phyloP scores from a whole-genome alignment of 1,140 invertebrate genomes.

The Zophobas atratus region DNA sequence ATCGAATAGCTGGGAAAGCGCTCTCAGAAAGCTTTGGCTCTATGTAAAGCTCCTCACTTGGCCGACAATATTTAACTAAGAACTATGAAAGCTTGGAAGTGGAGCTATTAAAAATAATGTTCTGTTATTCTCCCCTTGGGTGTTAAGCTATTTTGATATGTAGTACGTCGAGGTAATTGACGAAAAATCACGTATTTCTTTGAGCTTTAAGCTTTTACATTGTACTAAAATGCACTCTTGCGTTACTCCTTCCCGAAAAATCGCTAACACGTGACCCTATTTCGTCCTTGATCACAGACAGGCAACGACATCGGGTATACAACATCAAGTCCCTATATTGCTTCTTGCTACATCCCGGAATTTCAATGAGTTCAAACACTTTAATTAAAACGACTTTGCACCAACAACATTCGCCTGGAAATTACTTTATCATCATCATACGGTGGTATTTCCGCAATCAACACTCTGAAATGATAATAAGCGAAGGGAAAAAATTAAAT shows the following conservation, averaged over 20 bases:
- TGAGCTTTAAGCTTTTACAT: no score
- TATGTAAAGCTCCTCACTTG: neutral
- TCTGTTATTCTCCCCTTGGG: no score
- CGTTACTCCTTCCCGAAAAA: neutral
- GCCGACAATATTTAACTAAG: neutral
- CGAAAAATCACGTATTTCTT: no score
- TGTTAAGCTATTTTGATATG: no score
- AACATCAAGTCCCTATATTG: slow-evolving; percentile 36
- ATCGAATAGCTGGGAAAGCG: slow-evolving; percentile 12
- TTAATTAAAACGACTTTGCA: slow-evolving; percentile 38
- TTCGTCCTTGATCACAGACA: slow-evolving; percentile 33
- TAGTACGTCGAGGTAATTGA: no score
- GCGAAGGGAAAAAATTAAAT: slow-evolving; percentile 27
- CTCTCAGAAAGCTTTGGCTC: neutral
- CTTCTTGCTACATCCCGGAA: slow-evolving; percentile 36
- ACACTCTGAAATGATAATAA: slow-evolving; percentile 12
- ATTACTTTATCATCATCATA: slow-evolving; percentile 30
- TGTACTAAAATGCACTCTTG: neutral
- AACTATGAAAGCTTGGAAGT: neutral
- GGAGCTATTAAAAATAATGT: no score
- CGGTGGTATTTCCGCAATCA: slow-evolving; percentile 18
- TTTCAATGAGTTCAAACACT: slow-evolving; percentile 36
- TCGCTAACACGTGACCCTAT: slow-evolving; percentile 10
- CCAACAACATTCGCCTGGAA: slow-evolving; percentile 16
- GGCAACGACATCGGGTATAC: slow-evolving; percentile 20